Base-by-base conservation (phyloP, 2,888 invertebrate species). In the Lordiphosa fenestrarum region DNA sequence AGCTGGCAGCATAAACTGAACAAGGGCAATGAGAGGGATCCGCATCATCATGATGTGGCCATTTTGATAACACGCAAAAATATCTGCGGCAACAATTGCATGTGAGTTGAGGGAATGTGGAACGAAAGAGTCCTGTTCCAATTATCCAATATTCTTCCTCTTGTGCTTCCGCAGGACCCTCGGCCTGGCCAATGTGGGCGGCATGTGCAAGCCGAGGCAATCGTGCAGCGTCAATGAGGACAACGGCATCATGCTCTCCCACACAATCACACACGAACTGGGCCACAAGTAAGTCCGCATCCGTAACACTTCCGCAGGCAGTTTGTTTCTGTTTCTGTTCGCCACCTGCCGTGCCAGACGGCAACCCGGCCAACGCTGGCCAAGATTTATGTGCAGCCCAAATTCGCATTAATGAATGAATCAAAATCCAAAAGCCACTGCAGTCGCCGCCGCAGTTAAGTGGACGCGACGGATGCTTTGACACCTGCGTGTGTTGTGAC, bases 151-250 rank as follows among this genome's bases (percentile, higher is more conserved):
- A 15, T 25, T 10, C 0, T 13, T 21, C 9, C 0, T n/a, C 7
- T 9, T 23, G 0, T 19, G 19, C 50, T 38, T 33, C 91, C 57
- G 39, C 90, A 93, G 93, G 87, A 95, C 96, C 1, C 91, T 96
- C 80, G 97, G 97, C 25, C 93, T 97, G 82, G 96, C 97, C 33
- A 96, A 95, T 90, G 95, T 97, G 70, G 95, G 95, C 0, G 95
- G 96, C 49, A 95, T 97, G 93, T 97, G 97, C 89, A 94, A 95
- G 86, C 93, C 94, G 4, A 93, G 94, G 78, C 92, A 94, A 71
- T 95, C 96, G 86, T 97, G 96, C 88, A 96, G 95, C 85, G 95
- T 97, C 84, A 96, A 96, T 88, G 96, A 97, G 89, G 97, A 97
- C 90, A 95, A 94, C 87, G 97, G 97, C 68, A 94, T 97, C 71